Percentiles rank a stretch among this genome's conserved stretches.
phyloP scores from a whole-genome alignment of 2,113 vertebrate genomes.

The Sinocyclocheilus maitianheensis region DNA sequence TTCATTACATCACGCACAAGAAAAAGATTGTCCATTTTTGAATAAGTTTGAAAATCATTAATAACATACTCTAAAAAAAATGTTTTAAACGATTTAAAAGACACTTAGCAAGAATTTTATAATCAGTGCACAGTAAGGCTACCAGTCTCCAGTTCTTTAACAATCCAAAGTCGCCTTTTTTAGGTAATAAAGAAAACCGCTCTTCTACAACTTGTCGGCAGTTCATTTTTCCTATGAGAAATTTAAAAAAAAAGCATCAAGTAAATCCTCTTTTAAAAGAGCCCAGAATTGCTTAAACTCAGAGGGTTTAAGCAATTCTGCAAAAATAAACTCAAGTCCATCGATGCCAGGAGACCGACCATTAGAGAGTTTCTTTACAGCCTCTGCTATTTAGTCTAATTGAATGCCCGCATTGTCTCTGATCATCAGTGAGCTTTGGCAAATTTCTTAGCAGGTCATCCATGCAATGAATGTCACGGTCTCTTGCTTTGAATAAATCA shows the following conservation, averaged over 20 bases:
- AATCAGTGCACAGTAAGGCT: neutral
- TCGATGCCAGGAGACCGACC: neutral
- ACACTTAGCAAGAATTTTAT: neutral
- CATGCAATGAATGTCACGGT: neutral
- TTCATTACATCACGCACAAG: too few relatives aligned
- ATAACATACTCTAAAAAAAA: neutral
- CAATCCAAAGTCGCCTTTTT: neutral
- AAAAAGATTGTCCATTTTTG: too few relatives aligned
- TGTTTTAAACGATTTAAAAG: neutral
- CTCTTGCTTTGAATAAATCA: conserved; percentile 9
- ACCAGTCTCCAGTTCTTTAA: neutral
- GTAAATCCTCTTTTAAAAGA: neutral
- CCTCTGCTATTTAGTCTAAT: neutral
- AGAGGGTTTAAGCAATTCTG: neutral
- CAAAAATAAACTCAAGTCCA: too few relatives aligned
- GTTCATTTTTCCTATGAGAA: neutral
- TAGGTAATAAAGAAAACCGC: neutral
- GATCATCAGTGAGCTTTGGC: neutral
- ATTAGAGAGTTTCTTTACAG: neutral
- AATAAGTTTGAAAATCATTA: too few relatives aligned
- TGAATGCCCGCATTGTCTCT: neutral
- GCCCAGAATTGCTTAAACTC: conserved; percentile 2
- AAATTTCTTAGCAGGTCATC: neutral
- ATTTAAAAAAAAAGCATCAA: neutral
- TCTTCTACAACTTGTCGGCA: neutral